Evolutionary conservation across 2,797 vertebrate genomes (phyloP), one percentile per base, ranked within the genome.

Genomic region (Percopsis omiscomaycus): DNA sequence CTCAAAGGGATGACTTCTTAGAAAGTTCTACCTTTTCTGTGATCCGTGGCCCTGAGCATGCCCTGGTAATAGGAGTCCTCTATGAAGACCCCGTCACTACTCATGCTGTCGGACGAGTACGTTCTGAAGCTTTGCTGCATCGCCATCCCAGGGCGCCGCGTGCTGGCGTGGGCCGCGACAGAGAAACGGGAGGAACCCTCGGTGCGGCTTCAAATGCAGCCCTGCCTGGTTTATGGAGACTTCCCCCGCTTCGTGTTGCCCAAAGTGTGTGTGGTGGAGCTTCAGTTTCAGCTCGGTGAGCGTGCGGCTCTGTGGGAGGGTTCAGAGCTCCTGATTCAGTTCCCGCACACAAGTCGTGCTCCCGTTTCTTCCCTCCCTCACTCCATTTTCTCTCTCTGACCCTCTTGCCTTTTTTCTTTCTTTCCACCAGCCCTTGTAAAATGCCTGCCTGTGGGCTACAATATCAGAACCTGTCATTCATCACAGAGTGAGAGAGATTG

Each of bases 21-120:
- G 22, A 10, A 27, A 2, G 53, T 60, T 65, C 73, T 92, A 94
- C 93, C 93, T 93, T 93, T 94, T 73, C 79, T 91, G 87, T 66
- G 50, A 11, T 89, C 90, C 71, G 55, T 89, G 67, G 88, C 52
- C 61, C 14, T 86, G 46, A 94, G 89, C 77, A 81, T 72, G 63
- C 86, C 88, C 64, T 92, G 89, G 68, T 86, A 89, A 68, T 64
- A 77, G 13, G 73, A 59, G 11, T 92, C 90, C 14, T 93, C 90
- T 30, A 83, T 53, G 71, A 91, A 92, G 62, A 92, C 89, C 53
- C 60, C 61, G 13, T 92, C 92, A 74, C 91, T 92, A 3, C 86
- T 75, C 68, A 84, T 48, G 13, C 91, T 93, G 72, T 91, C 90
- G 5, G 86, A 84, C 3, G 91, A 92, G 71, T 83, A 82, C 37